Conservation (phyloP, 2,113 vertebrate species). For the Leptodactylus fuscus region DNA sequence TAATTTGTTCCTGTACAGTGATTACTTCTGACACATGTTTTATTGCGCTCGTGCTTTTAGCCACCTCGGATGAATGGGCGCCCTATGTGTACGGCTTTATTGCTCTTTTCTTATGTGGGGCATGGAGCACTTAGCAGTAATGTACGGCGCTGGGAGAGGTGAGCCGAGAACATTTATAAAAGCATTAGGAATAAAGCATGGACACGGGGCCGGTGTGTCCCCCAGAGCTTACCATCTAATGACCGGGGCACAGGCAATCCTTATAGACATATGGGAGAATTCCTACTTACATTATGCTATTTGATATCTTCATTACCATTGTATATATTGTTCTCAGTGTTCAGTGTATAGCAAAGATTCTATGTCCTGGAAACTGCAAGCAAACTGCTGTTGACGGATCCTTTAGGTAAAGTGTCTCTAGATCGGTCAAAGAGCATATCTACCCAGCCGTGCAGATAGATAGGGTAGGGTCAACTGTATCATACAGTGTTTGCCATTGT, state of each 20-base stretch:
- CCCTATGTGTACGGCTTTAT: conserved; percentile 30
- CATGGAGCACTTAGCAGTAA: conserved; percentile 50
- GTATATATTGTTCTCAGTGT: neutral
- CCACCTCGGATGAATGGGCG: conserved; percentile 11
- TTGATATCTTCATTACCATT: neutral
- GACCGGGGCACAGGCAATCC: too few species aligned
- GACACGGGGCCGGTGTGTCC: neutral
- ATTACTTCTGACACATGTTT: neutral
- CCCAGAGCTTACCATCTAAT: conserved; percentile 2
- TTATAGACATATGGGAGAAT: too few species aligned
- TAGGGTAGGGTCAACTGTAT: too few species aligned
- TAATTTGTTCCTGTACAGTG: neutral
- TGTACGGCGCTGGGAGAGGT: conserved; percentile 10
- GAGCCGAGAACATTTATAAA: conserved; percentile 6
- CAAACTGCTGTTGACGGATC: neutral
- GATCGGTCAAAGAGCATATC: too few species aligned
- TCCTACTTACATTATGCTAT: too few species aligned
- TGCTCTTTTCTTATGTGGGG: conserved; percentile 36
- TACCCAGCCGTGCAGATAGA: too few species aligned
- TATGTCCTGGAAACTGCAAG: neutral
- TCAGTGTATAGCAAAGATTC: neutral
- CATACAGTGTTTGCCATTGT: too few species aligned
- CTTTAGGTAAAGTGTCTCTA: too few species aligned
- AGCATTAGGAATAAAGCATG: neutral
- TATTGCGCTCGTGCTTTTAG: conserved; percentile 3